Conservation (phyloP, 64 coral and sea anemone genomes). For the Montipora efflorescens region DNA sequence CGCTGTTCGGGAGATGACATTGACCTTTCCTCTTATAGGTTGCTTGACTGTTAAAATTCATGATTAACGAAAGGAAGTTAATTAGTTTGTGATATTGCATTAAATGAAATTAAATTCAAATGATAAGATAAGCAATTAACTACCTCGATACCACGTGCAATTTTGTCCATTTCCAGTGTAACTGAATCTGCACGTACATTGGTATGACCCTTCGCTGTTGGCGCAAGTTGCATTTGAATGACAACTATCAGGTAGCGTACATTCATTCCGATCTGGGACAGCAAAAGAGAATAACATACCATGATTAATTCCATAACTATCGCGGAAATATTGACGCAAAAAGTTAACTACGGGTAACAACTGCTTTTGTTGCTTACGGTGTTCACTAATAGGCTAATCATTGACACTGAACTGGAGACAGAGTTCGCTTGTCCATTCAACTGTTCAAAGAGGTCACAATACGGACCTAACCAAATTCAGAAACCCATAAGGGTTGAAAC, state of each 20-base stretch:
- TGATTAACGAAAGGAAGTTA: not conserved
- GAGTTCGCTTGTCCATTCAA: too few relatives aligned
- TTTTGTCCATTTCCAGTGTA: conserved; percentile 88
- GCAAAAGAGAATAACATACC: not conserved
- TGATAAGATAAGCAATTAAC: not conserved
- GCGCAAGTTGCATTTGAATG: conserved; percentile 86
- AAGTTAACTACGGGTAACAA: not conserved
- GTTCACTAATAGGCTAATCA: too few relatives aligned
- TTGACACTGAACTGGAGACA: too few relatives aligned
- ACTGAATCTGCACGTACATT: conserved; percentile 84
- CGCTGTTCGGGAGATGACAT: too few relatives aligned
- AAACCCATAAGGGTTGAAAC: too few relatives aligned
- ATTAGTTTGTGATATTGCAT: too few relatives aligned
- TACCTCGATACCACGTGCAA: conserved; percentile 85
- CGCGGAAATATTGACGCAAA: not conserved
- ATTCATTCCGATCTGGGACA: conserved; percentile 78
- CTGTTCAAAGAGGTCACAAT: too few relatives aligned
- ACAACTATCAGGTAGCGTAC: conserved; percentile 44
- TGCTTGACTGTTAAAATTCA: too few relatives aligned
- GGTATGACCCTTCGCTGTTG: conserved; percentile 85
- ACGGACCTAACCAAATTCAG: too few relatives aligned
- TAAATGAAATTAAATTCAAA: not conserved
- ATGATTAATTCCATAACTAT: not conserved
- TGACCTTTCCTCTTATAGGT: too few relatives aligned
- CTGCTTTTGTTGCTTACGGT: too few relatives aligned